Base-by-base conservation (phyloP, 1,140 invertebrate genomes). In the Coenobita brevimanus region DNA sequence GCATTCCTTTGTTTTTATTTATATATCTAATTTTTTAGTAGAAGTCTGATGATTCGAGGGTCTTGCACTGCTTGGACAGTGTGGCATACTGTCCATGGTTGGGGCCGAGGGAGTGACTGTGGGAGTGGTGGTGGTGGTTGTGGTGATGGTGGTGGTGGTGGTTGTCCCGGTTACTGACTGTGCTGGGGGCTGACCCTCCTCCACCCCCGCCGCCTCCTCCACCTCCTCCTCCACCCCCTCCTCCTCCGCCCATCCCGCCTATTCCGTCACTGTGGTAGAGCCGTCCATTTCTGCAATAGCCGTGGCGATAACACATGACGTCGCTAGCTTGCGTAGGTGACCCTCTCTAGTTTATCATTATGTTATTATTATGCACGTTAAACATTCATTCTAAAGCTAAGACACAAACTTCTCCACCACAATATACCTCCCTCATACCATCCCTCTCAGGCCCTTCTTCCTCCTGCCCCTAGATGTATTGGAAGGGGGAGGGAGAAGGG, bases 11-110 rank as follows among this genome's bases (percentile, higher is more conserved):
- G 82, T 54, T 21, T 33, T 84, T 84, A 75, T 54, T 64, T 71
- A 73, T 24, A 30, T 17, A 27, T 15, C 81, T 69, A 73, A 57
- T 36, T 36, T 93, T 96, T 97, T 96, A 98, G 96, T 98, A 98
- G 93, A 97, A 98, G 93, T 98, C 97, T 91, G 95, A 97, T 69
- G 96, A 96, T 93, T 97, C 97, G n/a, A 97, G 94, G 84, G 97
- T 98, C 93, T 98, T 98, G 95, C 97, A 98, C 93, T 97, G 96
- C 93, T 97, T 97, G 95, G 96, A 97, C 92, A 98, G 93, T 93
- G 97, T 94, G 88, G 93, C 92, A 91, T 94, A 94, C 92, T 94
- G 93, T 50, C 89, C 89, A 69, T 90, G 89, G 83, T 90, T 90
- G 71, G 89, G 89, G 4, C 89, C 89, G 50, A 88, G 50, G 27